Base-by-base conservation (phyloP, 2,888 invertebrate genomes). In the Melolontha melolontha region DNA sequence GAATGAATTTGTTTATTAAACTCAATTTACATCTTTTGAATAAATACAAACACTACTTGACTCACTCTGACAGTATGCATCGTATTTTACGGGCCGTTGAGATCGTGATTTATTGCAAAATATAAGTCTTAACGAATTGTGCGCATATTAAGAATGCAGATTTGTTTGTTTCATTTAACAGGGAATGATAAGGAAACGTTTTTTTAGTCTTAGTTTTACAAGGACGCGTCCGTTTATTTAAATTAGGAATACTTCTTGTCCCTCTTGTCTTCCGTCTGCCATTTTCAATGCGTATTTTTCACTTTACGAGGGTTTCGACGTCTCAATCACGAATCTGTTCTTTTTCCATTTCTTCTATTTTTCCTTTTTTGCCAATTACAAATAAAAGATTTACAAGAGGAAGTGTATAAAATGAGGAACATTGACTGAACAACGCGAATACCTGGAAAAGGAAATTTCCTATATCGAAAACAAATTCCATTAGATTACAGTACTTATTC, bases 11-110 rank as follows among this genome's bases (percentile, higher is more conserved):
- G 59, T 59, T 47, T 59, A 44, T 47, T 52, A 52, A 52, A 39
- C 49, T 22, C 39, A 42, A 67, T 67, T 67, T 67, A 47, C 67
- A 67, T 67, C 67, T 67, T 42, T 62, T 51, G 42, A 22, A 42
- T 57, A 57, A 57, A 42, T 41, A 57, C 42, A 11, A 29, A 6
- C 27, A 42, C 12, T 42, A 57, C 41, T 57, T 42, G 11, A 57
- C 22, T 51, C 22, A 41, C 42, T 17, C 8, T 7, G 17, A 14
- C 17, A 47, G 14, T 14, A 14, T 17, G 16, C 14, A 7, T 14
- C 8, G 14, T n/a, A 14, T 14, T 14, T 47, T n/a, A n/a, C 47
- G 2, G 47, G 12, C 16, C 17, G 49, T 22, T 49, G 22, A 5
- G 34, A 34, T 34, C 7, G 34, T 34, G 34, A 34, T 34, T 49